Percentiles rank a stretch among this genome's conserved stretches.
Conservation (phyloP, 2,113 vertebrate species). For the Psammodynastes pulverulentus region DNA sequence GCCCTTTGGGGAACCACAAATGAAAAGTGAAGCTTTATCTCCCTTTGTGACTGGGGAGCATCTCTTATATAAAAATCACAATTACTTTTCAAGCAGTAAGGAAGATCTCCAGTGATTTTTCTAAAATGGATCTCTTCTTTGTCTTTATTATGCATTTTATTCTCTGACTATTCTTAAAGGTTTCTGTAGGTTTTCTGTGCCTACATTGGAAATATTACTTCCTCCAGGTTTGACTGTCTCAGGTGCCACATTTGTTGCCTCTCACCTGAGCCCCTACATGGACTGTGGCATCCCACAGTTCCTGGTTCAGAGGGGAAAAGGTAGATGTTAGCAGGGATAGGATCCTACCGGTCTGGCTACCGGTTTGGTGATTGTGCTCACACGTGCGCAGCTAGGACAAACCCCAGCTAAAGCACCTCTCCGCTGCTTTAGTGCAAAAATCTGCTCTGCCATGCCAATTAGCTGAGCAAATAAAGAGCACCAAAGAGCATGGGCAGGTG, state of each 20-base stretch:
- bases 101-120: not conserved
- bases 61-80: not conserved
- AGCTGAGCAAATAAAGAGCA: no score
- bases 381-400: no score
- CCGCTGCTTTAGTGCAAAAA: no score
- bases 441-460: no score
- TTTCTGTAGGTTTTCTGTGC: not conserved
- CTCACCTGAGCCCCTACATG: not conserved
- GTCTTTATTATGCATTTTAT: not conserved
- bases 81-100: not conserved
- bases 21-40: not conserved
- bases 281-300: not conserved
- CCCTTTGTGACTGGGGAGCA: not conserved
- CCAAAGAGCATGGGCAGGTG: no score
- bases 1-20: not conserved
- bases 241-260: not conserved
- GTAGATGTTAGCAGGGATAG: no score
- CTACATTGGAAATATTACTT: not conserved
- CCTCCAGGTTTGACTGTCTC: not conserved
- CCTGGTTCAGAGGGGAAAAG: not conserved
- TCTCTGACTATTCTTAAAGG: not conserved
- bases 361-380: no score
- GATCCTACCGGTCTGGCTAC: no score
- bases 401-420: no score
- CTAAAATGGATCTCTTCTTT: not conserved